Conservation (phyloP, 2,888 invertebrate genomes). For the Steromphala cineraria region DNA sequence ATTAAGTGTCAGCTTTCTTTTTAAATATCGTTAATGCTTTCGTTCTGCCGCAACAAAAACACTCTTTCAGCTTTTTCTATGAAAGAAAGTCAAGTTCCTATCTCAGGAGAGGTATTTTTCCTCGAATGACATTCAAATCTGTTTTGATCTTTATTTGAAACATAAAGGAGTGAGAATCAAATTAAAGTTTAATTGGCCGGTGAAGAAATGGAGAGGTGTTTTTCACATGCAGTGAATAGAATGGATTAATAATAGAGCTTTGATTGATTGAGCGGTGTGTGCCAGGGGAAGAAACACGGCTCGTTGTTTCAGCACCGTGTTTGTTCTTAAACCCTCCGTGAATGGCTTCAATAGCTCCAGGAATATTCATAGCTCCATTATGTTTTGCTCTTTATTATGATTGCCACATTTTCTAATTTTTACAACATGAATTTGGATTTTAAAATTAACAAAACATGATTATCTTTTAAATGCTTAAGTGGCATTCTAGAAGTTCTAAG, state of each 20-base stretch:
- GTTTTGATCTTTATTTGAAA: slow-evolving; percentile 6
- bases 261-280: background rate
- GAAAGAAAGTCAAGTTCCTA: slow-evolving; percentile 1
- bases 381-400: too few relatives aligned
- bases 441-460: too few relatives aligned
- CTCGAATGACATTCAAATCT: slow-evolving; percentile 3
- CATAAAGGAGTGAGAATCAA: background rate
- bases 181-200: slow-evolving; percentile 5
- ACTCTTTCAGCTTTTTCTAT: background rate
- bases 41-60: slow-evolving; percentile 8
- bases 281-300: background rate
- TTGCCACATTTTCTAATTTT: too few relatives aligned
- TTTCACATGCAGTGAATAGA: background rate
- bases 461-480: too few relatives aligned
- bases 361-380: too few relatives aligned
- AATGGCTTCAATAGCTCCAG: too few relatives aligned
- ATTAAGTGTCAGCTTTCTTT: slow-evolving; percentile 8
- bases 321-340: background rate
- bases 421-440: too few relatives aligned
- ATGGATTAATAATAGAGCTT: background rate
- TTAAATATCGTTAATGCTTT: background rate
- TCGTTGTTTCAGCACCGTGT: background rate
- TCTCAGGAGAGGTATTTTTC: background rate
- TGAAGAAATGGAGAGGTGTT: background rate
- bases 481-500: too few relatives aligned